phyloP scores from a whole-genome alignment of 2,888 invertebrate species.

The Drosophila barbarae region DNA sequence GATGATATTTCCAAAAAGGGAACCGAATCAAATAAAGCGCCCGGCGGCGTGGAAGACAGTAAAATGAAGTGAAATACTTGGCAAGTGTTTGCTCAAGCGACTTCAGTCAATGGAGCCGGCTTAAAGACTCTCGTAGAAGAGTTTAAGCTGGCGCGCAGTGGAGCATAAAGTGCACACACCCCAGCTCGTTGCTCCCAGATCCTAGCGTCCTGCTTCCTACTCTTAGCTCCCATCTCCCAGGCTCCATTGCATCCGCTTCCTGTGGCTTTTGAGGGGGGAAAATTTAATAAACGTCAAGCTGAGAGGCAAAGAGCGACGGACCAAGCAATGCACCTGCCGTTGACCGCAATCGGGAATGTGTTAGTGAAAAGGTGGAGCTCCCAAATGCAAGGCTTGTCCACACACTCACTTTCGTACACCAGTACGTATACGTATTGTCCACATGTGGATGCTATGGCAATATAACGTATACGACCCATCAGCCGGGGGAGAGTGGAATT shows the following conservation, averaged over 20 bases:
- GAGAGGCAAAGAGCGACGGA: conserved; percentile 20
- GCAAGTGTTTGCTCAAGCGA: conserved; percentile 36
- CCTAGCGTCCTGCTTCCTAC: neutral
- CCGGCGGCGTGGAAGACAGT: conserved; percentile 36
- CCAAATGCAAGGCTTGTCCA: conserved; percentile 10
- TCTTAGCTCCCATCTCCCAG: conserved; percentile 2
- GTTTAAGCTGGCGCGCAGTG: conserved; percentile 20
- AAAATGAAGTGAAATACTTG: conserved; percentile 38
- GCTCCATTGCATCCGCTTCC: conserved; percentile 14
- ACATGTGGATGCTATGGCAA: conserved; percentile 31
- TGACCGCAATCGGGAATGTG: conserved; percentile 36
- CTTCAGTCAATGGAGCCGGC: conserved; percentile 33
- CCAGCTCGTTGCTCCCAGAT: neutral
- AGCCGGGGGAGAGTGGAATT: conserved; percentile 9
- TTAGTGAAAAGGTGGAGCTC: conserved; percentile 15
- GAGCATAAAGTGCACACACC: conserved; percentile 39
- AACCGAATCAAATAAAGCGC: conserved; percentile 37
- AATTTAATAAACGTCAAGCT: conserved; percentile 67
- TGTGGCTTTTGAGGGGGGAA: conserved; percentile 19
- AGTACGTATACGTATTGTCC: conserved; percentile 26
- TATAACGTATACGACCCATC: conserved; percentile 46
- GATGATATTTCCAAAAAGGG: conserved; percentile 59
- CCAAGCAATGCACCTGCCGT: conserved; percentile 38
- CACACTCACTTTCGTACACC: neutral
- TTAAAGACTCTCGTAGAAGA: conserved; percentile 30